phyloP scores from a whole-genome alignment of 2,113 vertebrate genomes.

The Ptyas mucosa region DNA sequence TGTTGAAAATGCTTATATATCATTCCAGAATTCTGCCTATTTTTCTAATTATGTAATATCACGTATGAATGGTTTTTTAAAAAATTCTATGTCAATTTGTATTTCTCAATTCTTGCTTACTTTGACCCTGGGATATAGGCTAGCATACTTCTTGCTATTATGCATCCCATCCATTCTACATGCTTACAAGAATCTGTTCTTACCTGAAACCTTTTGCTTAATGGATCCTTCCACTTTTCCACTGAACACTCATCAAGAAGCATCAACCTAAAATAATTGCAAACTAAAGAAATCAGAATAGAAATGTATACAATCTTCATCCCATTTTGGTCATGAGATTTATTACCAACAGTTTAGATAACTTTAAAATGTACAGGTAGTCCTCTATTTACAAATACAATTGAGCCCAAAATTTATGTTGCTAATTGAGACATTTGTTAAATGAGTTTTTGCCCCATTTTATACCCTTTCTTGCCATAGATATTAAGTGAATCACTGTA shows the following conservation, averaged over 20 bases:
- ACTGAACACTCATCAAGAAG: constrained; percentile 80
- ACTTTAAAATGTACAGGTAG: neutral
- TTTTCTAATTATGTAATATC: neutral
- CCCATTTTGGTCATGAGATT: neutral
- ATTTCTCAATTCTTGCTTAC: neutral
- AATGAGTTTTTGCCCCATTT: neutral
- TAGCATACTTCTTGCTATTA: neutral
- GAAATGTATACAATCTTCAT: neutral
- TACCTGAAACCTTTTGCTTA: constrained; percentile 78
- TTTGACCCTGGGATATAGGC: neutral
- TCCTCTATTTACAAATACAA: neutral
- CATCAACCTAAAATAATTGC: constrained; percentile 71
- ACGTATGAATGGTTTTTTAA: neutral
- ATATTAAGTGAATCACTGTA: neutral
- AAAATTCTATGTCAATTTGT: neutral
- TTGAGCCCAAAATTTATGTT: neutral
- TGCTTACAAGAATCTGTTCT: constrained; percentile 10
- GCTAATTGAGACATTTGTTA: neutral
- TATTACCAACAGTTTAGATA: neutral
- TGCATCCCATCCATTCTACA: neutral
- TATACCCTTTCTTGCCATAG: neutral
- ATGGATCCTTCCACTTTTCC: constrained; percentile 80
- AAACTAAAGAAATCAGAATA: constrained; percentile 12
- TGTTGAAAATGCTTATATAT: neutral
- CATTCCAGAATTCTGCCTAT: neutral